These are phyloP conservation scores for Echinarachnius parma DNA, from an alignment of 53 echinoderm and acorn worm genomes.

Conservation along the genomic window DNA sequence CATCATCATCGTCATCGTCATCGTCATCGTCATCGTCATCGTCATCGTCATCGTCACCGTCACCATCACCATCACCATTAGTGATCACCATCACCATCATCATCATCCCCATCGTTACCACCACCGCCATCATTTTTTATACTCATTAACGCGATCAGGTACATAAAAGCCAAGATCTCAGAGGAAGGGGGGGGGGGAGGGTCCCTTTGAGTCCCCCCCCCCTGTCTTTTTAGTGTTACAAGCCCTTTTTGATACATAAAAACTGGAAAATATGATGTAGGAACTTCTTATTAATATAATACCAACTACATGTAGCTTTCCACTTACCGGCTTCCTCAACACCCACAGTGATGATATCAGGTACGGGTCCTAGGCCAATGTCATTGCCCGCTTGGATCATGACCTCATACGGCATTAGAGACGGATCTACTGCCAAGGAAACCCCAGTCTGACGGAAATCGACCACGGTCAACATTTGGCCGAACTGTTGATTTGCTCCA, in stretches of 20 bases:
- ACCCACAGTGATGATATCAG: conserved; percentile 23
- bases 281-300: background rate
- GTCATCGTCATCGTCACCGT: background rate
- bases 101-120: background rate
- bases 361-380: conserved; percentile 26
- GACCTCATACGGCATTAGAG: conserved; percentile 37
- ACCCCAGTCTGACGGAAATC: conserved; percentile 4
- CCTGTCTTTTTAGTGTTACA: no score
- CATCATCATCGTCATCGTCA: background rate
- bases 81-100: no score
- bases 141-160: no score
- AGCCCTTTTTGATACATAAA: no score
- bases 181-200: no score
- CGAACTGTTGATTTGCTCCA: conserved; percentile 24
- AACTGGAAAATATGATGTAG: background rate
- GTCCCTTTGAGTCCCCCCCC: no score
- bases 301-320: background rate
- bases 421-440: background rate
- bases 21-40: background rate
- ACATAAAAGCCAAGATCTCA: no score
- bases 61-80: background rate
- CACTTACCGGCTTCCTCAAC: conserved; percentile 26
- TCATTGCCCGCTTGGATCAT: conserved; percentile 26
- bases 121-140: no score
- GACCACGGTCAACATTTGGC: conserved; percentile 17